phyloP scores from a whole-genome alignment of 2,888 invertebrate genomes.

The Xiphydria camelus region DNA sequence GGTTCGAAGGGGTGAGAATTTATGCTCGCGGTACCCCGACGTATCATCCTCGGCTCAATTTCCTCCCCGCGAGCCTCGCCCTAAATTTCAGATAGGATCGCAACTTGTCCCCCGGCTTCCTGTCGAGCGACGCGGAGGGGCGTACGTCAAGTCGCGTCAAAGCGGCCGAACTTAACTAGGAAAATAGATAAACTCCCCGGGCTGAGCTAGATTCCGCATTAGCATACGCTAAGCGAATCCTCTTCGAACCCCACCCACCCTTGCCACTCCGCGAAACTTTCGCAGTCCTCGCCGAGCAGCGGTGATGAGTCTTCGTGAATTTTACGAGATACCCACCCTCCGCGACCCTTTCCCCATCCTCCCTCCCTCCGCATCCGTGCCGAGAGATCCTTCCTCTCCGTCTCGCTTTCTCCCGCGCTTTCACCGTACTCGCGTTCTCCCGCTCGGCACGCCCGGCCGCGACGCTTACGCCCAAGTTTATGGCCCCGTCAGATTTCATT shows the following conservation, averaged over 20 bases:
- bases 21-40: neutral
- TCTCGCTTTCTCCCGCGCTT: too few species aligned
- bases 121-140: too few species aligned
- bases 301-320: slow-evolving; percentile 24
- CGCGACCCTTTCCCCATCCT: neutral
- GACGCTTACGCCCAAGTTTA: slow-evolving; percentile 21
- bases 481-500: slow-evolving; percentile 30
- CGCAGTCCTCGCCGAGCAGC: slow-evolving; percentile 17
- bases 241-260: neutral
- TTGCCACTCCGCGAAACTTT: too few species aligned
- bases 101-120: slow-evolving; percentile 22
- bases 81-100: slow-evolving; percentile 51
- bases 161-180: neutral
- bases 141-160: neutral
- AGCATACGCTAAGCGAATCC: slow-evolving; percentile 31
- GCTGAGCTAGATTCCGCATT: slow-evolving; percentile 21
- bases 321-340: slow-evolving; percentile 25
- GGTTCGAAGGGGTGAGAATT: neutral
- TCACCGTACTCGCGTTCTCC: too few species aligned
- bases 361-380: neutral
- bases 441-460: slow-evolving; percentile 6
- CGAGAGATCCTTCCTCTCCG: neutral
- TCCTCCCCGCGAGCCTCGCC: slow-evolving; percentile 37
- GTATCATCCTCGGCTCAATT: slow-evolving; percentile 43
- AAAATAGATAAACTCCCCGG: neutral